phyloP scores from a whole-genome alignment of 2,113 vertebrate genomes.

The Zonotrichia leucophrys region DNA sequence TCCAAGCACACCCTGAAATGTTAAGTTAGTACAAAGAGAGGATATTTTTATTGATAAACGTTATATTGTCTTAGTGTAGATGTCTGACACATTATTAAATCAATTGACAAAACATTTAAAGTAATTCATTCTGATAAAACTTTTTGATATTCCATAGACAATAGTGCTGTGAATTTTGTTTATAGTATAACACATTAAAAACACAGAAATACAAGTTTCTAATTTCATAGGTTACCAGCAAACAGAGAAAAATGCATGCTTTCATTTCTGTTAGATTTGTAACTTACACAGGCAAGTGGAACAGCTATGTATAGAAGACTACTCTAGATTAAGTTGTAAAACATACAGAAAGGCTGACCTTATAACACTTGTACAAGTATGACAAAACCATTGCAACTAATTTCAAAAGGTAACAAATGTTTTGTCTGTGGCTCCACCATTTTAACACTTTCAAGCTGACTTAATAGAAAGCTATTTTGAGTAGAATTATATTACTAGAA shows the following conservation, averaged over 20 bases:
- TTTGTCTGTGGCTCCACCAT: conserved; percentile 45
- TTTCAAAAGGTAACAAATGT: conserved; percentile 52
- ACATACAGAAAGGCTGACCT: conserved; percentile 52
- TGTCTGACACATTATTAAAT: conserved; percentile 50
- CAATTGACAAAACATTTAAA: conserved; percentile 65
- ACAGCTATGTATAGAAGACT: conserved; percentile 42
- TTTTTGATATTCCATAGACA: conserved; percentile 63
- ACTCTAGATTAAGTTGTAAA: conserved; percentile 49
- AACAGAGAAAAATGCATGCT: conserved; percentile 64
- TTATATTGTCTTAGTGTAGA: conserved; percentile 51
- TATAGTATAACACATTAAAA: conserved; percentile 64
- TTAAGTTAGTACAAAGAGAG: conserved; percentile 48
- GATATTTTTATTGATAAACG: conserved; percentile 45
- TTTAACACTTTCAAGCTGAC: conserved; percentile 11
- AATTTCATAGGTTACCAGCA: conserved; percentile 59
- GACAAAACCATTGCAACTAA: conserved; percentile 47
- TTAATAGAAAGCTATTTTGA: background rate
- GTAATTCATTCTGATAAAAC: conserved; percentile 52
- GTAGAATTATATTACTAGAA: background rate
- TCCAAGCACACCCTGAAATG: conserved; percentile 18
- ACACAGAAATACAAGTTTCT: conserved; percentile 55
- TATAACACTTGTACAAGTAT: conserved; percentile 44
- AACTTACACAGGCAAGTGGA: conserved; percentile 48
- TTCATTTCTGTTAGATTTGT: conserved; percentile 42
- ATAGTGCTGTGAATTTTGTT: conserved; percentile 53